Base-by-base conservation (phyloP, 64 coral and sea anemone genomes). In the Actinia tenebrosa region DNA sequence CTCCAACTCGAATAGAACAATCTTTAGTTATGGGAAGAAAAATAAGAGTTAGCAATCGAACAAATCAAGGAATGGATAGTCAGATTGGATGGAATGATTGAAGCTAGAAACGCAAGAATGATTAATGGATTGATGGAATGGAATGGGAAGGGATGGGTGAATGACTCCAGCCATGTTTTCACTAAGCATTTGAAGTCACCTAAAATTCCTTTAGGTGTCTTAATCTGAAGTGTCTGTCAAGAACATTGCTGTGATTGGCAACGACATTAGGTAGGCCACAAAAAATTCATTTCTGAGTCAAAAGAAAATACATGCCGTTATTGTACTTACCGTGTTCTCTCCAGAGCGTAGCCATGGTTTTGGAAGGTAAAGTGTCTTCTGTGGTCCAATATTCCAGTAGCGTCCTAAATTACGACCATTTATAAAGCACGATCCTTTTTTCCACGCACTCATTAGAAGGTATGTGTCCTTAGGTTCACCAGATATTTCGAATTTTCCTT, bases 391-490 rank as follows among this genome's bases (percentile, higher is more conserved):
- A 45, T 80, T 64, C 94, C 94, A 96, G 19, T 96, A 96, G 30
- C 94, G 91, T 3, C 94, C 94, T 37, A 96, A 88, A 84, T 96
- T 96, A 64, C 85, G 94, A 17, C 94, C 94, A 80, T 96, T 96
- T 59, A 96, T 84, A 27, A 96, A 93, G 79, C 94, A 93, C 66
- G 89, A 91, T 0, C 94, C 94, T 80, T 96, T 96, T 16, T 55
- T 90, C 94, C 94, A 96, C 20, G 69, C 86, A 58, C 85, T 87
- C 87, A 96, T 92, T 10, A 56, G 25, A 46, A 96, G 44, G 22
- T 92, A 96, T 8, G 91, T 96, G 53, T 96, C 94, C 53, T 88
- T 93, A 53, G 94, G 94, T 23, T 87, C 59, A 1, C 62, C 94
- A 16, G 89, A 56, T 18, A 96, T 59, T 56, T 25, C 16, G 50